Percentiles rank a stretch among this genome's conserved stretches.
phyloP scores from a whole-genome alignment of 2,113 vertebrate genomes.

The Pyxicephalus adspersus region DNA sequence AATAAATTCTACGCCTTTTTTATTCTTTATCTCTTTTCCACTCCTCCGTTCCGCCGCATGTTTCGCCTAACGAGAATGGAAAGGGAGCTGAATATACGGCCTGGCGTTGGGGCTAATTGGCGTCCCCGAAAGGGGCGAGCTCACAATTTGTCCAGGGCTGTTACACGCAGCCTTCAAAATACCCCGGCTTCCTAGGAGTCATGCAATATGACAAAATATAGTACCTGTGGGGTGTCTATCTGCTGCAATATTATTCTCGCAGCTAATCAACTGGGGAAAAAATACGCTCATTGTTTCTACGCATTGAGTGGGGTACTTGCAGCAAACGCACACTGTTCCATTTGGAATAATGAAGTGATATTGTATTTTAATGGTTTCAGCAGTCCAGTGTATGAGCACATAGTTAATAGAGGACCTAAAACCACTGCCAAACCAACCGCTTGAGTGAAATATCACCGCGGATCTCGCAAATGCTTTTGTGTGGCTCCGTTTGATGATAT shows the following conservation, averaged over 20 bases:
- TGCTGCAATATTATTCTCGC: slow-evolving; percentile 45
- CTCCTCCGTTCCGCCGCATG: slow-evolving; percentile 23
- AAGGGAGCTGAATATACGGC: slow-evolving; percentile 40
- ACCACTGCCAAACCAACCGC: background rate
- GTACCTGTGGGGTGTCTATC: background rate
- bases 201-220: slow-evolving; percentile 32
- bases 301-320: background rate
- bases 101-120: slow-evolving; percentile 43
- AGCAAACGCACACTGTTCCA: slow-evolving; percentile 17
- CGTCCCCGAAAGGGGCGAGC: slow-evolving; percentile 18
- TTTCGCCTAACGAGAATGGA: slow-evolving; percentile 43
- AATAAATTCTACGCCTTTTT: slow-evolving; percentile 2
- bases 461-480: slow-evolving; percentile 8
- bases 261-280: slow-evolving; percentile 12
- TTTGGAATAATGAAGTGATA: slow-evolving; percentile 42
- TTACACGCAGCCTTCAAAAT: slow-evolving; percentile 40
- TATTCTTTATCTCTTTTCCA: background rate
- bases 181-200: slow-evolving; percentile 42
- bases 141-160: slow-evolving; percentile 50
- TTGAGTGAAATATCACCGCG: slow-evolving; percentile 24
- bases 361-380: slow-evolving; percentile 53
- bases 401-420: slow-evolving; percentile 4
- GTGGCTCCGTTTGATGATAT: background rate
- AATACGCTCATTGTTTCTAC: slow-evolving; percentile 15
- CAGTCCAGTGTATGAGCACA: slow-evolving; percentile 4